Percentiles rank a stretch among this genome's conserved stretches.
These are phyloP conservation scores for Acanthosepion pharaonis DNA, from an alignment of 2,888 invertebrate genomes.

Conservation along the genomic window DNA sequence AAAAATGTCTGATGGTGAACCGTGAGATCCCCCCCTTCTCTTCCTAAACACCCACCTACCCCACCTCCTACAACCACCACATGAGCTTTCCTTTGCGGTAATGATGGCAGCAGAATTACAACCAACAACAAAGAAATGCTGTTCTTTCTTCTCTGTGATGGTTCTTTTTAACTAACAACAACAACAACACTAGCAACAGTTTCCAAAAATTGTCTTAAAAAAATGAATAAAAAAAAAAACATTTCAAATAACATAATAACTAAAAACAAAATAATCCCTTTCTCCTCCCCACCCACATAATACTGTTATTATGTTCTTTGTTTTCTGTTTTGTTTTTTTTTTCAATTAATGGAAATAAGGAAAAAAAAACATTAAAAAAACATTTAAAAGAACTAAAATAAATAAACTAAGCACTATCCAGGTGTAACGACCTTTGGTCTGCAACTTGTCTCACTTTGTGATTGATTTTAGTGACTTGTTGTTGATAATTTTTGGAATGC, in stretches of 20 bases:
- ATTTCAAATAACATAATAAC: background rate
- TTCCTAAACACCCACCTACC: background rate
- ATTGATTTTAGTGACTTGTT: conserved; percentile 15
- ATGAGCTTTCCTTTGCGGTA: conserved; percentile 9
- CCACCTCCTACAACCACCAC: background rate
- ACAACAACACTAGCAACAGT: background rate
- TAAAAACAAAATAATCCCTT: background rate
- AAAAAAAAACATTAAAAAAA: background rate
- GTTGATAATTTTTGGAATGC: conserved; percentile 20
- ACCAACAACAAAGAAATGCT: conserved; percentile 33
- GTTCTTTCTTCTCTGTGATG: conserved; percentile 9
- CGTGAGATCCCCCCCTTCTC: background rate
- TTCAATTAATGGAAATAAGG: background rate
- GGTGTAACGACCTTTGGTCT: background rate
- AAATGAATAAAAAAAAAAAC: background rate
- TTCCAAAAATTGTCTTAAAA: conserved; percentile 3
- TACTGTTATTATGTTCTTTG: conserved; percentile 33
- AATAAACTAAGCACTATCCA: background rate
- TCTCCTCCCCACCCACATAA: background rate
- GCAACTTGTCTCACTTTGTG: conserved; percentile 33
- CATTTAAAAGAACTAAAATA: background rate
- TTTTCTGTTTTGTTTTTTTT: background rate
- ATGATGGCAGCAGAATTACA: background rate
- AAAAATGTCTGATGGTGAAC: conserved; percentile 9
- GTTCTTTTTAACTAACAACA: background rate